These are phyloP conservation scores for Synanthedon andrenaeformis DNA, from an alignment of 2,888 invertebrate species.

Conservation along the genomic window DNA sequence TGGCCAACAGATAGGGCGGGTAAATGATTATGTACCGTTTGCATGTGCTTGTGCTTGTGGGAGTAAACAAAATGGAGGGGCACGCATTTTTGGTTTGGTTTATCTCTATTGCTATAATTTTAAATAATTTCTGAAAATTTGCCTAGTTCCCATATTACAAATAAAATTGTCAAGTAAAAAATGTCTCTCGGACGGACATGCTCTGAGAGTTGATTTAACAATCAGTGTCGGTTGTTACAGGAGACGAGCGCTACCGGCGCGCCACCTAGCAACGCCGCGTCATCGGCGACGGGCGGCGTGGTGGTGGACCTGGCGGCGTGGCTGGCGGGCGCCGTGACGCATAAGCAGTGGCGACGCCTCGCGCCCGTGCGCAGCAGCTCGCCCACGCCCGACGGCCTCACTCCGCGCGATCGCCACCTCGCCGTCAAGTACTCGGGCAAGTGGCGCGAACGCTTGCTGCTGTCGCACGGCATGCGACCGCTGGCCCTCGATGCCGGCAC, in stretches of 20 bases:
- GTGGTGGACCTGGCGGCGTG: conserved; percentile 68
- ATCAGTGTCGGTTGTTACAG: background rate
- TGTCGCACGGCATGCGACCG: conserved; percentile 66
- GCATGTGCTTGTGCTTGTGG: too few species aligned
- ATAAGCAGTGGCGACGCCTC: conserved; percentile 49
- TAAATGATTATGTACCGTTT: too few species aligned
- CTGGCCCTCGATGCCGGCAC: conserved; percentile 76
- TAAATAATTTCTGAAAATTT: too few species aligned
- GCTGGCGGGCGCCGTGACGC: conserved; percentile 53
- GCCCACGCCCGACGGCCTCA: conserved; percentile 14
- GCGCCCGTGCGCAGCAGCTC: conserved; percentile 15
- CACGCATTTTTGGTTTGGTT: too few species aligned
- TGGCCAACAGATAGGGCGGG: too few species aligned
- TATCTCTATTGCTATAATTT: too few species aligned
- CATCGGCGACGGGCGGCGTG: conserved; percentile 38
- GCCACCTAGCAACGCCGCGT: conserved; percentile 19
- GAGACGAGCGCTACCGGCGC: conserved; percentile 11
- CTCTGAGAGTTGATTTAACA: too few species aligned
- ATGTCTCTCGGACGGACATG: too few species aligned
- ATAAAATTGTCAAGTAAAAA: too few species aligned
- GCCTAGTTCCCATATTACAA: too few species aligned
- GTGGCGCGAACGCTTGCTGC: conserved; percentile 54
- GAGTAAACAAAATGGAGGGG: too few species aligned
- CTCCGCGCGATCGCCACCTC: conserved; percentile 38
- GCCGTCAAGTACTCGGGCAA: conserved; percentile 52